phyloP scores from a whole-genome alignment of 2,797 vertebrate genomes.

The Bucorvus abyssinicus region DNA sequence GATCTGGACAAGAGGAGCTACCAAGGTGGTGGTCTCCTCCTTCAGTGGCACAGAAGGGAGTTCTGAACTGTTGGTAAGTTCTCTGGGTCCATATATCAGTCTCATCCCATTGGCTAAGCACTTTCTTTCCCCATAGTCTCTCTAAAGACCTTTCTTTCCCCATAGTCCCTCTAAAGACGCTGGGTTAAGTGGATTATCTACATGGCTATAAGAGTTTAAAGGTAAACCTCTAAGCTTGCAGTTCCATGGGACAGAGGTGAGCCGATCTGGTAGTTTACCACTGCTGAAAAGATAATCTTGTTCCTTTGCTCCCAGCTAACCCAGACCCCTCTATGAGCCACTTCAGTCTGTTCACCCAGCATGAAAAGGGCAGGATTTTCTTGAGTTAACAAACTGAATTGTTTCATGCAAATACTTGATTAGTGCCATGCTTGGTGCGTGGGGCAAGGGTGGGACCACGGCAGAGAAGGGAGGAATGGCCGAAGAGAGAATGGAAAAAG shows the following conservation, averaged over 20 bases:
- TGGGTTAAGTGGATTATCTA: neutral
- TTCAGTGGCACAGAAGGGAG: neutral
- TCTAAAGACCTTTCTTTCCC: rapidly evolving
- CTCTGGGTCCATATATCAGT: neutral
- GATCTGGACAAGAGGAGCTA: neutral
- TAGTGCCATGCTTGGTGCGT: neutral
- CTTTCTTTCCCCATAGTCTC: neutral
- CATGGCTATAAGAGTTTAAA: neutral
- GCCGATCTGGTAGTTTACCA: neutral
- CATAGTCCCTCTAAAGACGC: rapidly evolving
- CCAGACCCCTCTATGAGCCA: neutral
- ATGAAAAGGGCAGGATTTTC: neutral
- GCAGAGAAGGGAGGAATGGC: neutral
- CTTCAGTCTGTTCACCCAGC: neutral
- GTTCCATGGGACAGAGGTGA: neutral
- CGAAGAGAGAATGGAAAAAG: neutral
- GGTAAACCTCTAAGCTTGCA: neutral
- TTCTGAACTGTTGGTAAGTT: neutral
- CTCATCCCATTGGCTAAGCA: rapidly evolving
- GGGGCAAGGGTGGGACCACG: neutral
- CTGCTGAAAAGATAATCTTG: neutral
- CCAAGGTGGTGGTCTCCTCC: neutral
- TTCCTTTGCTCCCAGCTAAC: neutral
- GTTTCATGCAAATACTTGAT: neutral
- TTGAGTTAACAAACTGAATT: neutral